Conservation (phyloP, 2,888 invertebrate genomes). For the Poecilobothrus nobilitatus region DNA sequence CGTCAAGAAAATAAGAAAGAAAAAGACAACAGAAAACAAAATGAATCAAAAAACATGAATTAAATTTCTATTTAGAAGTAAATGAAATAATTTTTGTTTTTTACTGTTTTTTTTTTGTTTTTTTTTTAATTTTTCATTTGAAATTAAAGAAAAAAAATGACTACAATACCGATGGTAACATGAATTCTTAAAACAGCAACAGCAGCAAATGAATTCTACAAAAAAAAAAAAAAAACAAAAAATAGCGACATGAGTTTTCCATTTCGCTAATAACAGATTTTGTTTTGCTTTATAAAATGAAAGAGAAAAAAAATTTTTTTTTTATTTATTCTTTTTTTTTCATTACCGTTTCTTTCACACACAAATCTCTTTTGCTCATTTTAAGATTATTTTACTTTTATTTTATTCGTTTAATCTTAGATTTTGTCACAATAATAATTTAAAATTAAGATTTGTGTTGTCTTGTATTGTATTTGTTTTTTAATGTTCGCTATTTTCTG, state of each 20-base stretch:
- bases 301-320: background rate
- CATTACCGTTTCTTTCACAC: background rate
- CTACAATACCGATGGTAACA: background rate
- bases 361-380: background rate
- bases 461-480: too few species aligned
- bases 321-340: background rate
- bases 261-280: slow-evolving; percentile 4
- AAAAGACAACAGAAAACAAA: too few species aligned
- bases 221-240: background rate
- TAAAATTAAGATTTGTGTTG: background rate
- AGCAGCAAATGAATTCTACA: too few species aligned
- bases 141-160: background rate
- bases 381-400: background rate
- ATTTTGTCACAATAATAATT: slow-evolving; percentile 6
- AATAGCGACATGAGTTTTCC: background rate
- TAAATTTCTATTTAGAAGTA: too few species aligned
- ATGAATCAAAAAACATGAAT: too few species aligned
- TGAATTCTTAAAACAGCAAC: too few species aligned
- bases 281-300: background rate
- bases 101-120: background rate
- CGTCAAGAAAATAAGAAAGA: too few species aligned
- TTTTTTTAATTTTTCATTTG: background rate
- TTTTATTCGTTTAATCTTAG: background rate
- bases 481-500: too few species aligned
- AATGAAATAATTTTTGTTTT: too few species aligned